Conservation (phyloP, 2,888 invertebrate genomes). For the Sycophila texana region DNA sequence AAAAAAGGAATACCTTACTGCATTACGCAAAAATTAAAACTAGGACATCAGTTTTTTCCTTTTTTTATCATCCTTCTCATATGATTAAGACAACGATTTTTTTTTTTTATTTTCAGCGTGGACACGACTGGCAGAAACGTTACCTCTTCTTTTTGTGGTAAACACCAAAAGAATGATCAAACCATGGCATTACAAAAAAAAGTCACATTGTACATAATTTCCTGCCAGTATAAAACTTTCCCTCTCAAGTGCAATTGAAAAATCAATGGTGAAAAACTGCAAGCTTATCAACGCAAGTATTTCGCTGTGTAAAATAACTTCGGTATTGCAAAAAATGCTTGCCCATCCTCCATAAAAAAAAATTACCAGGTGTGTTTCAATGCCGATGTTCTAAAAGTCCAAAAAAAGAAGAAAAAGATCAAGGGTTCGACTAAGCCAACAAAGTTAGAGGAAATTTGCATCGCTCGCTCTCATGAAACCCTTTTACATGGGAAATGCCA, state of each 20-base stretch:
- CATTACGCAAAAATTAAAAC: conserved; percentile 56
- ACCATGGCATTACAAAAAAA: conserved; percentile 16
- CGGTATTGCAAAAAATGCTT: conserved; percentile 6
- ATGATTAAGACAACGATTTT: conserved; percentile 44
- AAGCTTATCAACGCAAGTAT: conserved; percentile 33
- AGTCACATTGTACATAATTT: conserved; percentile 16
- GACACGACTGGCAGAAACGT: conserved; percentile 51
- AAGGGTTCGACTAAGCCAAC: conserved; percentile 27
- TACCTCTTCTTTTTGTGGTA: conserved; percentile 24
- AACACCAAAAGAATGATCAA: background rate
- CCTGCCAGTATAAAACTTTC: conserved; percentile 39
- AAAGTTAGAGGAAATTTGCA: conserved; percentile 33
- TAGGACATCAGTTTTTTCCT: conserved; percentile 50
- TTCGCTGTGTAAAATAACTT: conserved; percentile 1
- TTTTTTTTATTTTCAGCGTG: background rate
- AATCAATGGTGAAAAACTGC: conserved; percentile 25
- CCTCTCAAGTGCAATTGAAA: conserved; percentile 15
- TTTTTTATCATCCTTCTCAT: conserved; percentile 36
- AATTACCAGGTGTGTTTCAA: background rate
- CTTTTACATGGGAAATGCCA: conserved; percentile 33
- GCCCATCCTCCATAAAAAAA: conserved; percentile 17
- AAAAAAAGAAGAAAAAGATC: conserved; percentile 18
- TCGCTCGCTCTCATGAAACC: conserved; percentile 28
- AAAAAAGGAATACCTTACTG: conserved; percentile 57
- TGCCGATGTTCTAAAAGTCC: no score